Conservation (phyloP, 2,888 invertebrate species). For the Uloborus plumipes region DNA sequence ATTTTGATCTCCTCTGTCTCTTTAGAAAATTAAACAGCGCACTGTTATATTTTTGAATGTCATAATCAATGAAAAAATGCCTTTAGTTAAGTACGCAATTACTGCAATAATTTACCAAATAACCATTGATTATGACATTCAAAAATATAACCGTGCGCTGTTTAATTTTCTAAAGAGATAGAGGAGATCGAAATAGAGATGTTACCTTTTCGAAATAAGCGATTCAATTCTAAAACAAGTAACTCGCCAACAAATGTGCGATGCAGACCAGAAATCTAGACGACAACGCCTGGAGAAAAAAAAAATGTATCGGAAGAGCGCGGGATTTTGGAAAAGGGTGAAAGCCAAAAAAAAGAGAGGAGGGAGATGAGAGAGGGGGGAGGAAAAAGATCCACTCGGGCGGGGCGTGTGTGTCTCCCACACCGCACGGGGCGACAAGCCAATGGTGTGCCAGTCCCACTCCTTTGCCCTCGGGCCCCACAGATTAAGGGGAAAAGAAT, state of each 20-base stretch:
- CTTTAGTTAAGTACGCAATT: too few relatives aligned
- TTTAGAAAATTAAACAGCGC: too few relatives aligned
- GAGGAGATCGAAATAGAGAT: too few relatives aligned
- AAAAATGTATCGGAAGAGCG: not conserved
- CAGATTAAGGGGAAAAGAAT: conserved; percentile 1
- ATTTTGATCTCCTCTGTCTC: too few relatives aligned
- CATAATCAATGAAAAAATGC: too few relatives aligned
- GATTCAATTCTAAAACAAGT: too few relatives aligned
- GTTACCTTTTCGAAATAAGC: too few relatives aligned
- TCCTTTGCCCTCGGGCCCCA: conserved; percentile 5
- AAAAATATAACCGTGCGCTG: too few relatives aligned
- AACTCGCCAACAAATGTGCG: not conserved
- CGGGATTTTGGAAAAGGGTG: not conserved
- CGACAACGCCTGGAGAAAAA: not conserved
- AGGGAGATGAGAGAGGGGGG: not conserved
- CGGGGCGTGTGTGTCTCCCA: conserved; percentile 2
- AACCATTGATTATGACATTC: too few relatives aligned
- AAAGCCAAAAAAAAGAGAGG: not conserved
- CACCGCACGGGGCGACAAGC: conserved; percentile 3
- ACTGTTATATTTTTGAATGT: too few relatives aligned
- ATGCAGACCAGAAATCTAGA: not conserved
- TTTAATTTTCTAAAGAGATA: too few relatives aligned
- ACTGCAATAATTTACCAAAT: too few relatives aligned
- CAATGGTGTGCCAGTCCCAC: conserved; percentile 10
- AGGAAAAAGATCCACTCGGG: not conserved